Percentiles rank a stretch among this genome's conserved stretches.
Conservation (phyloP, 2,113 vertebrate genomes). For the Neolamprologus fasciatus region DNA sequence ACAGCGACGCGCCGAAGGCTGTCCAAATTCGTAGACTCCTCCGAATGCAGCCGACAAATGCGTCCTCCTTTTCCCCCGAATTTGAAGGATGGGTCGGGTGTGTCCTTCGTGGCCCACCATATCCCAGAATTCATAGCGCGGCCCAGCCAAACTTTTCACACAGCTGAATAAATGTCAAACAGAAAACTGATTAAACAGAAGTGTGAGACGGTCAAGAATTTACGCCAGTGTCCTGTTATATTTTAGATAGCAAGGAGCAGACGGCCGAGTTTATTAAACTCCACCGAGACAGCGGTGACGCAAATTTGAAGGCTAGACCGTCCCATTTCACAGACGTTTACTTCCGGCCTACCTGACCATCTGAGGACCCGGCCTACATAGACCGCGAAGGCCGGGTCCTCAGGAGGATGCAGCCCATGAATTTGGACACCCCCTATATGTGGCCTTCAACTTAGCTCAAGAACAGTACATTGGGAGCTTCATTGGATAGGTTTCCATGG, state of each 20-base stretch:
- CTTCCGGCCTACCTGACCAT: rapidly evolving
- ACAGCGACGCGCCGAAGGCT: too few relatives aligned
- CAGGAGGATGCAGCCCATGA: neutral
- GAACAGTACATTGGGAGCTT: neutral
- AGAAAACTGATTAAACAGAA: neutral
- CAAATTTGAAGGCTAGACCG: rapidly evolving
- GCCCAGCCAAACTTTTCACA: neutral
- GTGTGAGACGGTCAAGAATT: neutral
- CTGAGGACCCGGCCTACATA: neutral
- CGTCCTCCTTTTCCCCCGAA: neutral
- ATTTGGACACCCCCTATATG: neutral
- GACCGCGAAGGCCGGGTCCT: neutral
- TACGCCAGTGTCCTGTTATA: neutral
- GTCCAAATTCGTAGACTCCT: too few relatives aligned
- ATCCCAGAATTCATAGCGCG: neutral
- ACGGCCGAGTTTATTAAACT: rapidly evolving
- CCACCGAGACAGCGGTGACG: neutral
- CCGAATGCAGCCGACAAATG: neutral
- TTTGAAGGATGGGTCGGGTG: neutral
- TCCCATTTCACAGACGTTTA: rapidly evolving
- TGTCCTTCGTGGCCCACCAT: rapidly evolving
- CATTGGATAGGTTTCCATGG: neutral
- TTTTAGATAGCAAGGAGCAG: neutral
- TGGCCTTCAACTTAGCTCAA: neutral
- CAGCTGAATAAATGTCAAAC: too few relatives aligned